These are phyloP conservation scores for Sebastes cheni DNA, from an alignment of 2,797 vertebrate species.

Conservation along the genomic window DNA sequence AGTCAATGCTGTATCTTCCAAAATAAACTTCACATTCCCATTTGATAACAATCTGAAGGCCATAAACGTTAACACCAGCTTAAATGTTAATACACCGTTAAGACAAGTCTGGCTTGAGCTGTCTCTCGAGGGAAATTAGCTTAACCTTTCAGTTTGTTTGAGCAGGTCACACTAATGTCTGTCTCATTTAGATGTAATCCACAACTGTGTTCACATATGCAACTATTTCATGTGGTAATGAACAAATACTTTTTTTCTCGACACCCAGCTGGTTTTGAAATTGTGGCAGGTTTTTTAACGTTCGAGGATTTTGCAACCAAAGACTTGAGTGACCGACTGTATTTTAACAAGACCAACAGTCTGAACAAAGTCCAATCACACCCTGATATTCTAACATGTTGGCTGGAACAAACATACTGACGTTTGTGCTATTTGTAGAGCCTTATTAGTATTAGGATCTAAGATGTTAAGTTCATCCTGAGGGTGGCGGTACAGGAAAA, in stretches of 20 bases:
- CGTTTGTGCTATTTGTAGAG: neutral
- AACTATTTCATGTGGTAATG: neutral
- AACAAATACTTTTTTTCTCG: neutral
- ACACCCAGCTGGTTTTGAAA: slow-evolving; percentile 11
- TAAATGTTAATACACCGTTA: neutral
- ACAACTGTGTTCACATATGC: neutral
- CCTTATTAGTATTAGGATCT: neutral
- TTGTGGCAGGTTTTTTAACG: neutral
- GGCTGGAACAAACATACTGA: neutral
- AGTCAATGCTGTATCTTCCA: neutral
- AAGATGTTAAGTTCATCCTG: neutral
- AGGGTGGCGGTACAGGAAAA: neutral
- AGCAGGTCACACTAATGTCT: slow-evolving; percentile 5
- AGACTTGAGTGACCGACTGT: neutral
- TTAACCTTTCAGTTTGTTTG: slow-evolving; percentile 23
- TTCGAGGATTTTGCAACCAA: slow-evolving; percentile 8
- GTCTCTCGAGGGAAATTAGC: neutral
- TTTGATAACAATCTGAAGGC: slow-evolving; percentile 21
- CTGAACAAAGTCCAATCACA: slow-evolving; percentile 1
- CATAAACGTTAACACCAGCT: slow-evolving; percentile 7
- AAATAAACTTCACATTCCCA: slow-evolving; percentile 5
- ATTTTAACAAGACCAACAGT: slow-evolving; percentile 25
- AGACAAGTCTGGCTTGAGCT: slow-evolving; percentile 1
- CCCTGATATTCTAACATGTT: neutral
- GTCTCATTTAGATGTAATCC: neutral